Percentiles rank a stretch among this genome's conserved stretches.
phyloP scores from a whole-genome alignment of 2,888 invertebrate species.

The Neoaliturus tenellus region DNA sequence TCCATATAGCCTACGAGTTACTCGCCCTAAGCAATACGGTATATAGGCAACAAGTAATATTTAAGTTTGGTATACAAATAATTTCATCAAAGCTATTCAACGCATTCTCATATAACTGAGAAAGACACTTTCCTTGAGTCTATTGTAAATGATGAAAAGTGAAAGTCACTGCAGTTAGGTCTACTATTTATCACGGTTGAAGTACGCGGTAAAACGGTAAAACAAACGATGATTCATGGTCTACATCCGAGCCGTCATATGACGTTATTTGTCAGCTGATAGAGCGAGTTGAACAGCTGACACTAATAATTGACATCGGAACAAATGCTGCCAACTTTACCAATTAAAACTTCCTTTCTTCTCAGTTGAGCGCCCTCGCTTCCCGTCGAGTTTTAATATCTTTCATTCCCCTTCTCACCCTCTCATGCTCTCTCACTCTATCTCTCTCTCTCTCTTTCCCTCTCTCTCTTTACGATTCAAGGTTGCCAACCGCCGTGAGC shows the following conservation, averaged over 20 bases:
- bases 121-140: too few relatives aligned
- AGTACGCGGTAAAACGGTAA: too few relatives aligned
- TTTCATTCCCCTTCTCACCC: neutral
- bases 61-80: too few relatives aligned
- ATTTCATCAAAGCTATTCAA: too few relatives aligned
- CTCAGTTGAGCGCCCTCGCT: conserved; percentile 22
- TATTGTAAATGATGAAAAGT: too few relatives aligned
- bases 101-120: too few relatives aligned
- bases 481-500: conserved; percentile 34
- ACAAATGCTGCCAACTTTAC: conserved; percentile 48
- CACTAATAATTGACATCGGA: conserved; percentile 47
- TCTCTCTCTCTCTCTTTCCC: neutral
- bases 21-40: too few relatives aligned
- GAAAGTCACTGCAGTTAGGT: too few relatives aligned
- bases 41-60: too few relatives aligned
- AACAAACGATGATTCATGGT: neutral
- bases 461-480: conserved; percentile 10
- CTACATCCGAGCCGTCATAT: neutral
- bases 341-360: conserved; percentile 50
- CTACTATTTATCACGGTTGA: too few relatives aligned
- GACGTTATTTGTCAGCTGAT: conserved; percentile 42
- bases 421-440: too few relatives aligned
- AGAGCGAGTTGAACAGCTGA: conserved; percentile 17
- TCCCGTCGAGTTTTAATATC: conserved; percentile 20
- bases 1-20: too few relatives aligned